These are phyloP conservation scores for Hyperopisus bebe DNA, from an alignment of 2,113 vertebrate species.

Conservation along the genomic window DNA sequence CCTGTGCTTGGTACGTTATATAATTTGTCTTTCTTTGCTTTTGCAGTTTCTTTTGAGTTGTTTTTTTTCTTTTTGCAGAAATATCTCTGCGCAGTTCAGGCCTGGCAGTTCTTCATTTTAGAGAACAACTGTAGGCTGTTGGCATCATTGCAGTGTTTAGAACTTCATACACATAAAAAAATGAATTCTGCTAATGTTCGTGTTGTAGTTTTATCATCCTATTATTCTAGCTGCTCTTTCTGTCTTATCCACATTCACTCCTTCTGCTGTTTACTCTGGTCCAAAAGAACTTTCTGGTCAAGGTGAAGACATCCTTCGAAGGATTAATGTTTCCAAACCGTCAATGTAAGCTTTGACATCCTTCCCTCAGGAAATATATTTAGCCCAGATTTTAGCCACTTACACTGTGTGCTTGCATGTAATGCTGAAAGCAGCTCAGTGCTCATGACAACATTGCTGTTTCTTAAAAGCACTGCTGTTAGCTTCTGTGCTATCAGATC, in stretches of 20 bases:
- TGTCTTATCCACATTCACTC: neutral
- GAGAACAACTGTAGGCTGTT: neutral
- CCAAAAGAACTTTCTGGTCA: neutral
- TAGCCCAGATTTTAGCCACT: neutral
- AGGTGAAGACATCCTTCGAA: neutral
- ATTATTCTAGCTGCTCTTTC: neutral
- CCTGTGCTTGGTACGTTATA: neutral
- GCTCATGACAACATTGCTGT: neutral
- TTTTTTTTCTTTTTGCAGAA: neutral
- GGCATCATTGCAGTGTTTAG: neutral
- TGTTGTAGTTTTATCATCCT: neutral
- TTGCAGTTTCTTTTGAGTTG: neutral
- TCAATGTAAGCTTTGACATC: neutral
- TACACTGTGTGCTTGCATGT: neutral
- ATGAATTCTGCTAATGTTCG: neutral
- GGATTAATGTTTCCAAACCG: neutral
- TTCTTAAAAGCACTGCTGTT: neutral
- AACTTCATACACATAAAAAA: neutral
- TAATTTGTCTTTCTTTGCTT: neutral
- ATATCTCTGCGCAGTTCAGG: neutral
- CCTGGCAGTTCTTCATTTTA: neutral
- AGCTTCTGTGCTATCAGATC: neutral
- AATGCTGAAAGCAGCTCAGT: neutral
- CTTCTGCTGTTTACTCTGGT: neutral
- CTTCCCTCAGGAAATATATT: neutral